Base-by-base conservation (phyloP, 2,113 vertebrate genomes). In the Siniperca chuatsi region DNA sequence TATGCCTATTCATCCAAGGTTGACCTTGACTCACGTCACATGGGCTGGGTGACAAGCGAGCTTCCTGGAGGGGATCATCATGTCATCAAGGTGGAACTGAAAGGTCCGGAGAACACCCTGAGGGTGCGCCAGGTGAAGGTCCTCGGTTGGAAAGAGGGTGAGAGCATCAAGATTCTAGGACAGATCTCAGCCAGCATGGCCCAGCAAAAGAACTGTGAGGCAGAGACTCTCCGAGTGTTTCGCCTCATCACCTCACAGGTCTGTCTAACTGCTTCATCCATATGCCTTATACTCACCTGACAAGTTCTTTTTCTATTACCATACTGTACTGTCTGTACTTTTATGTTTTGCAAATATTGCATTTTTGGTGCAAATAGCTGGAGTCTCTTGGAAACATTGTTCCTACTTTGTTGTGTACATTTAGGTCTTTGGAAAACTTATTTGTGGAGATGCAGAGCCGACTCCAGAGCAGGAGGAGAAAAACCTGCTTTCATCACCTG, bases 401-500 rank as follows among this genome's bases (percentile, higher is more conserved):
- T 54, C 4, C 25, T 42, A 6, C 1, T 50, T 48, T 61, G 33
- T 66, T 72, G 5, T 89, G 6, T 70, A 57, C 57, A 50, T 81
- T 58, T 84, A 99, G 98, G 98, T 99, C 1, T 99, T 99, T 95
- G 98, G 98, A 83, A 99, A 99, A 92, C 96, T 99, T 48, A 99
- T 99, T 81, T 98, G 97, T 0, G 98, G 98, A 79, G 98, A 99
- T 94, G 98, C 98, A 68, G 98, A 99, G 72, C 98, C 98, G 8
- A 99, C 98, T 21, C 98, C 98, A 75, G 98, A 99, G 73, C 98
- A 99, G 94, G 98, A 99, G 91, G 98, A 99, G 92, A 99, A 99
- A 88, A 97, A 97, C 40, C 91, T 99, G 21, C 90, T 99, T 42
- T 99, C 98, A 60, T 99, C 98, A 65, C 98, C 98, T 42, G 98